Base-by-base conservation (phyloP, 2,888 invertebrate species). In the Steinernema carpocapsae region DNA sequence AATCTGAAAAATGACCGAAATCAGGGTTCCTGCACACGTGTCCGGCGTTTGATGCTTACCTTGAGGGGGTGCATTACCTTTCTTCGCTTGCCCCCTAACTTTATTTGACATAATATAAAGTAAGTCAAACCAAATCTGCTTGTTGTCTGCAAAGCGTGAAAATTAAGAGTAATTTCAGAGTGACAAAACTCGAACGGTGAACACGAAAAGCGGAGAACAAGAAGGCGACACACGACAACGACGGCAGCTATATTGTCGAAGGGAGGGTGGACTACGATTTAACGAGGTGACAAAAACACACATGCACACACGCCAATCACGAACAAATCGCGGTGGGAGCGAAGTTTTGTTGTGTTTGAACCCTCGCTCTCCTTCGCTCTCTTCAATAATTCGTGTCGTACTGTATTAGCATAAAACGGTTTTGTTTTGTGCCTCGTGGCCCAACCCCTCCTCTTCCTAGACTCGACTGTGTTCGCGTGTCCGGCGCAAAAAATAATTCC, bases 31-130 rank as follows among this genome's bases (percentile, higher is more conserved):
- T 43, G 7, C 43, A 43, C 7, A 12, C 43, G 7, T 43, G 10
- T 12, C 10, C 12, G 22, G 6, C 22, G 56, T 17, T 2, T 2
- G 14, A 22, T 3, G 29, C 64, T 64, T 10, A 64, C 64, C 64
- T 64, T 64, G 64, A 26, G 64, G 64, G 64, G 64, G 64, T 64
- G 64, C 64, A 64, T 64, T 64, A 64, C 64, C 64, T 64, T 64
- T 64, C 64, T 64, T 64, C 37, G 32, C 32, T 64, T 64, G 24
- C 64, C 64, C 64, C 64, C 64, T 29, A 64, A 29, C 64, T 64
- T 26, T 32, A 64, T 64, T 64, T 64, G 64, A 64, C 64, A 64
- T 64, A 64, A 64, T 64, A 64, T 32, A 64, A 64, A 37, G 32
- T 64, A 17, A n/a, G 64, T 64, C 64, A 64, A 64, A 64, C 29